A percentile compares a stretch with the other conserved stretches of the same genome.
phyloP scores from a whole-genome alignment of 2,113 vertebrate species.

The Actenoides hombroni region DNA sequence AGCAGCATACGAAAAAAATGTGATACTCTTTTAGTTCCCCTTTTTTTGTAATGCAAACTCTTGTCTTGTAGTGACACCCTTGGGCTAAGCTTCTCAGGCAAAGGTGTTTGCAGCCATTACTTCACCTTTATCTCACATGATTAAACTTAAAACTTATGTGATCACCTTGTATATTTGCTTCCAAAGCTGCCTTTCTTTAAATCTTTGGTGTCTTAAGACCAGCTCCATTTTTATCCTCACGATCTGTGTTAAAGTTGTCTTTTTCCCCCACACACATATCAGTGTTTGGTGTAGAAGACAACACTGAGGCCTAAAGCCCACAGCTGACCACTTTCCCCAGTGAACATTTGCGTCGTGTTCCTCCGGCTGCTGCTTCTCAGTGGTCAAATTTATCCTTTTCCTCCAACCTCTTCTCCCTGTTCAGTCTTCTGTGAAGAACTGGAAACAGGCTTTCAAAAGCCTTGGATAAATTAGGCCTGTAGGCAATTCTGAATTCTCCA shows the following conservation, averaged over 20 bases:
- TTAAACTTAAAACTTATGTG: neutral
- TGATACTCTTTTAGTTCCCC: neutral
- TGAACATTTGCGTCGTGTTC: neutral
- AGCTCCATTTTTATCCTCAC: neutral
- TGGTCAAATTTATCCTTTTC: neutral
- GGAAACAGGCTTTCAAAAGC: neutral
- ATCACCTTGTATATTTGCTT: neutral
- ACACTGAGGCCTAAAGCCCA: neutral
- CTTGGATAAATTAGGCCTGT: neutral
- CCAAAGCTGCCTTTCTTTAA: neutral
- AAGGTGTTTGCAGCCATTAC: neutral
- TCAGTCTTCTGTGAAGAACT: neutral
- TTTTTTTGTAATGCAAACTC: neutral
- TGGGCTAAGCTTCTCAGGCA: neutral
- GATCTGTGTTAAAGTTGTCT: neutral
- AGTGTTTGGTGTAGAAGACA: neutral
- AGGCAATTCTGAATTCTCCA: neutral
- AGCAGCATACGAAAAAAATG: neutral
- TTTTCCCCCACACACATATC: too few relatives aligned
- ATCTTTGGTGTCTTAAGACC: neutral
- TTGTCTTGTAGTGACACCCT: neutral
- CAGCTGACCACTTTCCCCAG: neutral
- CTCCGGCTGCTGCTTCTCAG: neutral
- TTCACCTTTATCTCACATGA: conserved; percentile 7
- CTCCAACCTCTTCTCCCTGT: neutral